These are phyloP conservation scores for Acanthacorydalis orientalis DNA, from an alignment of 2,888 invertebrate species.

Conservation along the genomic window DNA sequence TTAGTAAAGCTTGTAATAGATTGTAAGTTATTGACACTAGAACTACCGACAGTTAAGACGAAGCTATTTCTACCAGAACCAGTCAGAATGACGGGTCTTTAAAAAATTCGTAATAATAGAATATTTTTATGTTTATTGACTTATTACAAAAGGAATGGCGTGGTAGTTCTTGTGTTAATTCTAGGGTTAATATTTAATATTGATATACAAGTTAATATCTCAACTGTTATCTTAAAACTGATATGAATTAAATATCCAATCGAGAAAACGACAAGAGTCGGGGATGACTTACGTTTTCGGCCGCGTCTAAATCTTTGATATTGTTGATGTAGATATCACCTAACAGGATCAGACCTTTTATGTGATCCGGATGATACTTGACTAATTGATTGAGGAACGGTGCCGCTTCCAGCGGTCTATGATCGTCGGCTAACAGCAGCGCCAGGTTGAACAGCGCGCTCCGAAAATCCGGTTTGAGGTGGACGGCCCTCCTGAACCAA, in stretches of 20 bases:
- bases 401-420: conserved; percentile 78
- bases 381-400: conserved; percentile 84
- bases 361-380: conserved; percentile 80
- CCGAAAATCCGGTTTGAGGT: conserved; percentile 74
- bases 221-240: not conserved
- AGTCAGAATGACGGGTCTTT: too few relatives aligned
- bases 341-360: conserved; percentile 81
- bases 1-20: too few relatives aligned
- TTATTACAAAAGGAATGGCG: too few relatives aligned
- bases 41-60: too few relatives aligned
- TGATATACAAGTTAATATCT: too few relatives aligned
- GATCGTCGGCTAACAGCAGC: conserved; percentile 71
- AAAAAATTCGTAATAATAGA: too few relatives aligned
- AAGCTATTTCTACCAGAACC: too few relatives aligned
- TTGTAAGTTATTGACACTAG: too few relatives aligned
- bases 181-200: too few relatives aligned
- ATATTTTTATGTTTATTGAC: too few relatives aligned
- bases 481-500: conserved; percentile 80
- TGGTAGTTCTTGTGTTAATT: too few relatives aligned
- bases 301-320: conserved; percentile 84
- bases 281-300: conserved; percentile 60
- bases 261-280: conserved; percentile 2
- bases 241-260: not conserved
- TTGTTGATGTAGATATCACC: conserved; percentile 95
- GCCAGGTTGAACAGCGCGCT: conserved; percentile 92